Evolutionary conservation across 2,888 invertebrate species (phyloP), one percentile per base, ranked within the genome.

Genomic region (Drosophila mayaguana): DNA sequence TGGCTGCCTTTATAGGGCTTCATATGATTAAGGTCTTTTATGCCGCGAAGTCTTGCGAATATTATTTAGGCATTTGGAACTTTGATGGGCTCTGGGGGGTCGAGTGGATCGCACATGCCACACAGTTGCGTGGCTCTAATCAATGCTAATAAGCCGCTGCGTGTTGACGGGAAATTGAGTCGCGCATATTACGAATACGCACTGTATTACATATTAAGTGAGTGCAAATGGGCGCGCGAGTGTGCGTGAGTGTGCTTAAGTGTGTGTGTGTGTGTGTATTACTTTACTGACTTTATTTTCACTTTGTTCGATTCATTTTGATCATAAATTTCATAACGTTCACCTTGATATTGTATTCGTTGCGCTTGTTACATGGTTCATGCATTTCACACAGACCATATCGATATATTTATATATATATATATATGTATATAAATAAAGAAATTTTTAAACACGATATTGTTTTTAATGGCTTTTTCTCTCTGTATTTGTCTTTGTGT

Each of bases 111-210:
- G 53, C 48, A 61, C 34, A 32, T 62, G 48, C 22, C 9, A 20
- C 25, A 40, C 48, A 40, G 45, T 55, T 54, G 68, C 55, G 77
- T 68, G 78, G 73, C 18, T 73, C 59, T 78, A 70, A 81, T 79
- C 78, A 79, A 78, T 81, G 81, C 60, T 78, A 78, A 78, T 78
- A 57, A 59, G 63, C 40, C 42, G 66, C 48, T 78, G 84, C 84
- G 84, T 89, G 89, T 42, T 66, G 14, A 12, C 53, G 54, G 65
- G 63, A 69, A 89, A 88, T 84, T 75, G 88, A 77, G 68, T 82
- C 50, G 55, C 69, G 56, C 63, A 82, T 76, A 85, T 80, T 40
- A 69, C 71, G 77, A 62, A 88, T 83, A 83, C 82, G 86, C 86
- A 51, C 38, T 53, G 67, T 75, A 57, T 65, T 46, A 68, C 54